Evolutionary conservation across 2,113 vertebrate genomes (phyloP).

Genomic region (Garra rufa): DNA sequence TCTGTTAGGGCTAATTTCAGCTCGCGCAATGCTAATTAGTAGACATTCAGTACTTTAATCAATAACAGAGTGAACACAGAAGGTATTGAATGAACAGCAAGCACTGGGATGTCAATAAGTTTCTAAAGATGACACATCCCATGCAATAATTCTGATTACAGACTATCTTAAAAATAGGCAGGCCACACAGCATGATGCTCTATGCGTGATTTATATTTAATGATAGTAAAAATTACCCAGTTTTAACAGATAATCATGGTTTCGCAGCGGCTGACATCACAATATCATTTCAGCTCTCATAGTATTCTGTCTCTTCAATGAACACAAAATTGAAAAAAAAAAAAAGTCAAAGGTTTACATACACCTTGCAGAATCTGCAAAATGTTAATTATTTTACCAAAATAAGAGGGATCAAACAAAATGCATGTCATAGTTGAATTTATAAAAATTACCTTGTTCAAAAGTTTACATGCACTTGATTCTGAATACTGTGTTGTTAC

Average conservation of each 20-base stretch:
- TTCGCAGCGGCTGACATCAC: neutral
- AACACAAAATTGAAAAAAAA: too few relatives aligned
- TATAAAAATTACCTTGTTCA: too few relatives aligned
- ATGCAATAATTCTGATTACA: neutral
- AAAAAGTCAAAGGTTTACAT: too few relatives aligned
- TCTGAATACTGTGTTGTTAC: too few relatives aligned
- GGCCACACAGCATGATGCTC: neutral
- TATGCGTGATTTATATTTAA: neutral
- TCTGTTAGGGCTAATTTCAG: constrained; percentile 17
- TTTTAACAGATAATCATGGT: constrained; percentile 2
- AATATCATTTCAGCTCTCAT: neutral
- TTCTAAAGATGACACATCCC: constrained; percentile 9
- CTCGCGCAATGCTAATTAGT: constrained; percentile 40
- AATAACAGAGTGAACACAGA: constrained; percentile 38
- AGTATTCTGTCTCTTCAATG: neutral
- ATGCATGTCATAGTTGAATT: too few relatives aligned
- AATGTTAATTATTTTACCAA: too few relatives aligned
- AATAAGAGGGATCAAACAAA: too few relatives aligned
- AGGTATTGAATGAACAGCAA: neutral
- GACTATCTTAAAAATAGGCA: neutral
- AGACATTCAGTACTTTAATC: constrained; percentile 37
- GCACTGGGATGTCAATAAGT: constrained; percentile 15
- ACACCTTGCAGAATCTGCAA: too few relatives aligned
- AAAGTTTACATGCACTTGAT: too few relatives aligned
- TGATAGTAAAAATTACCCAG: neutral